phyloP scores from a whole-genome alignment of 2,797 vertebrate genomes.

The Malurus splendens region DNA sequence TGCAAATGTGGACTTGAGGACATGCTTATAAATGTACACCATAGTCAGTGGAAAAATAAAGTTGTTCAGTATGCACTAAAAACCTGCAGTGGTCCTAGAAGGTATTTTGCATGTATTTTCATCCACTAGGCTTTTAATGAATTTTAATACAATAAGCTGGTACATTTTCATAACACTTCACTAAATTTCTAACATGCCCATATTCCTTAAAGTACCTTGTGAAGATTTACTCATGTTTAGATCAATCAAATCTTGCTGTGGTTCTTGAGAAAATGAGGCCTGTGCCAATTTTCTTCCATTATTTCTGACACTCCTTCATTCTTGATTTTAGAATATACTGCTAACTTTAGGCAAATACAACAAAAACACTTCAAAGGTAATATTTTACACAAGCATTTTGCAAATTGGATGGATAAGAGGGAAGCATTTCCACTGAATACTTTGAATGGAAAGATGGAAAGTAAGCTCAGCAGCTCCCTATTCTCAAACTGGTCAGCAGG shows the following conservation, averaged over 20 bases:
- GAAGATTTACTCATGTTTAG: neutral
- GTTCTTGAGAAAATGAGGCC: neutral
- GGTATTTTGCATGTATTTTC: neutral
- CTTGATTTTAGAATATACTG: neutral
- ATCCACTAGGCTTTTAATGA: neutral
- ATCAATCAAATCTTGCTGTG: neutral
- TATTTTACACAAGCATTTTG: neutral
- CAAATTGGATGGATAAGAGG: neutral
- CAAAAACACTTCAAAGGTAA: neutral
- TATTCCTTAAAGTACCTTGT: neutral
- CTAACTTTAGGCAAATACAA: neutral
- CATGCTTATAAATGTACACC: neutral
- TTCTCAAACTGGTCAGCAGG: accelerated
- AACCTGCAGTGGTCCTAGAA: neutral
- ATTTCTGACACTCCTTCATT: neutral
- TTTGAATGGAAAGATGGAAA: neutral
- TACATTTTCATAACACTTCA: neutral
- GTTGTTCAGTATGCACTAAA: neutral
- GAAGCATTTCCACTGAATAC: neutral
- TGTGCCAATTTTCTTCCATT: neutral
- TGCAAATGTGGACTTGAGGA: neutral
- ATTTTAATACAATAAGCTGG: neutral
- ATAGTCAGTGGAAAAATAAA: neutral
- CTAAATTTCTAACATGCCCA: neutral
- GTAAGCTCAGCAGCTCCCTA: neutral